Base-by-base conservation (phyloP, 2,797 vertebrate species). In the Tauraco hartlaubi region DNA sequence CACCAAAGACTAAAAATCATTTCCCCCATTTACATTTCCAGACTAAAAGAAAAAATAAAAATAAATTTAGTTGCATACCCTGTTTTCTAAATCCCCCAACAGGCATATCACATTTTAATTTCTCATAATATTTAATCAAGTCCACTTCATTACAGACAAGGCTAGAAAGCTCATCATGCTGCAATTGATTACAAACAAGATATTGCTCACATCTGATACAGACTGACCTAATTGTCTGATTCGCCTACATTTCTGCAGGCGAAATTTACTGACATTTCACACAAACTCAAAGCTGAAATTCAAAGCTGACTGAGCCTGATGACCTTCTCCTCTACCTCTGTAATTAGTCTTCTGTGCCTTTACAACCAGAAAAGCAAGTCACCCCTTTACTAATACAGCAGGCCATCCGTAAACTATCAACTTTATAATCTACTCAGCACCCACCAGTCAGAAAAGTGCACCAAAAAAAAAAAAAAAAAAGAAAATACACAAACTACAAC, bases 211-310 rank as follows among this genome's bases (percentile, higher is more conserved):
- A 78, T 74, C 64, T 62, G 52, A 88, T 51, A 41, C 26, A 80
- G 64, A 64, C 51, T 69, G 83, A 93, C 26, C 67, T 81, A 82
- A 78, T 66, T 76, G 64, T 64, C 61, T 66, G 28, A 90, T 48
- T 72, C 12, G 25, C 62, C 41, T 67, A 25, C 25, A 58, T 66
- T 91, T 92, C 92, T 64, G 69, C 43, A 88, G 55, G 90, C 80
- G 64, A 87, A 85, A 90, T 90, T 67, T 82, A 85, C 66, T 92
- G 88, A 80, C 51, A 80, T 80, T 93, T 92, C 85, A 59, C 71
- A 81, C 87, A 79, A 75, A 90, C 69, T 88, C 73, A 95, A 94
- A 96, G 84, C 10, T 86, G 68, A 79, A 75, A 90, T 72, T 88
- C 73, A 95, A 94, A 96, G 84, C 10, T 85, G 68, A 78, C 88